phyloP scores from a whole-genome alignment of 2,113 vertebrate species.

The Sigmodon hispidus region DNA sequence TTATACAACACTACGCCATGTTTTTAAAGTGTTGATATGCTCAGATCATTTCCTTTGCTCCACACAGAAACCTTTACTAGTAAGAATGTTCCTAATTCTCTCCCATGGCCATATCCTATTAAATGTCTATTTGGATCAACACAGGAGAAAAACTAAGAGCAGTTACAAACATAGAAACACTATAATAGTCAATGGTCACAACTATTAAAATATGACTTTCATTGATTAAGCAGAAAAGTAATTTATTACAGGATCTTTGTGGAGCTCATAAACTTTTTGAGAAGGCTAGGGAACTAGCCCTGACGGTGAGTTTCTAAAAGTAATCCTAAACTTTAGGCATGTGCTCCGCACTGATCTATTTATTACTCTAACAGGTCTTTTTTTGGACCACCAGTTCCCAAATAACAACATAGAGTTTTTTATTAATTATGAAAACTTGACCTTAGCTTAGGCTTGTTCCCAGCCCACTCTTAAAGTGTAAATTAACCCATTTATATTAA shows the following conservation, averaged over 20 bases:
- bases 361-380: not conserved
- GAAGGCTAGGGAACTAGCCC: not conserved
- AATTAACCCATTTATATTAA: not conserved
- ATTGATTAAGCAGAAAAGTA: conserved; percentile 14
- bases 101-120: not conserved
- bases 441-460: not conserved
- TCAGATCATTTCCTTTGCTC: conserved; percentile 3
- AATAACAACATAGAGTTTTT: not conserved
- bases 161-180: conserved; percentile 9
- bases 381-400: too few relatives aligned
- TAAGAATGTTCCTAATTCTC: not conserved
- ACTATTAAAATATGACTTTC: conserved; percentile 19
- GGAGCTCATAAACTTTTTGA: not conserved
- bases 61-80: conserved; percentile 3
- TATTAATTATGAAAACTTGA: not conserved
- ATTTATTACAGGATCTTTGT: not conserved
- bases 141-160: not conserved
- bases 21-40: conserved; percentile 12
- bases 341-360: not conserved
- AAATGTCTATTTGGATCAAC: conserved; percentile 46
- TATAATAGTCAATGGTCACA: not conserved
- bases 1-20: too few relatives aligned
- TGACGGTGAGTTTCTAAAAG: not conserved
- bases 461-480: not conserved
- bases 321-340: not conserved